Conservation (phyloP, 2,113 vertebrate genomes). For the Trachemys scripta region DNA sequence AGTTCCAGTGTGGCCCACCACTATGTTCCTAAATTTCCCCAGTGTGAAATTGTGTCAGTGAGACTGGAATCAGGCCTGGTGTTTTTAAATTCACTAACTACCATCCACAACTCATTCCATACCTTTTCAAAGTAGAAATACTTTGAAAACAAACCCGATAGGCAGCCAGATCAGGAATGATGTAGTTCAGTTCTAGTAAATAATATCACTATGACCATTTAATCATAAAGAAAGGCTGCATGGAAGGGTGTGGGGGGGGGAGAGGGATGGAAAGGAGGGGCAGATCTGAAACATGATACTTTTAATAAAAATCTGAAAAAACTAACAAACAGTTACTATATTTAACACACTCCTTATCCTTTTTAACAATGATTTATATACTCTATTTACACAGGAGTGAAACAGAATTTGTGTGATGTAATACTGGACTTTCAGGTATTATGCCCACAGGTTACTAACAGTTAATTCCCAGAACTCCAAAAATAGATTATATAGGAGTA, state of each 20-base stretch:
- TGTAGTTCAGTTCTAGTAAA: neutral
- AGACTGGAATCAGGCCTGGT: neutral
- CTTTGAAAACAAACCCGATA: neutral
- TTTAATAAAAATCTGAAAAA: neutral
- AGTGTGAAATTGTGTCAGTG: neutral
- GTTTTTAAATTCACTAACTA: neutral
- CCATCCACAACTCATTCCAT: neutral
- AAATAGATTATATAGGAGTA: neutral
- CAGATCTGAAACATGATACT: neutral
- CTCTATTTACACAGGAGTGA: slow-evolving; percentile 10
- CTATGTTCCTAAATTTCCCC: neutral
- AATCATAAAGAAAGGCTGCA: neutral
- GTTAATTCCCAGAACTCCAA: slow-evolving; percentile 11
- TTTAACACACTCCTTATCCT: slow-evolving; percentile 30
- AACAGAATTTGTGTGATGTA: slow-evolving; percentile 32
- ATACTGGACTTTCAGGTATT: slow-evolving; percentile 58
- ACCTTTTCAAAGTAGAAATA: neutral
- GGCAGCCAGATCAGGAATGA: neutral
- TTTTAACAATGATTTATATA: slow-evolving; percentile 42
- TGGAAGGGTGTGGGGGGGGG: neutral
- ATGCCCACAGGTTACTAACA: slow-evolving; percentile 45
- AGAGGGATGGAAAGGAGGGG: neutral
- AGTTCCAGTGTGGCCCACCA: neutral
- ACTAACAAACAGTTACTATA: neutral
- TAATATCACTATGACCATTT: neutral